phyloP scores from a whole-genome alignment of 2,888 invertebrate species.

The Epirrita christyi region DNA sequence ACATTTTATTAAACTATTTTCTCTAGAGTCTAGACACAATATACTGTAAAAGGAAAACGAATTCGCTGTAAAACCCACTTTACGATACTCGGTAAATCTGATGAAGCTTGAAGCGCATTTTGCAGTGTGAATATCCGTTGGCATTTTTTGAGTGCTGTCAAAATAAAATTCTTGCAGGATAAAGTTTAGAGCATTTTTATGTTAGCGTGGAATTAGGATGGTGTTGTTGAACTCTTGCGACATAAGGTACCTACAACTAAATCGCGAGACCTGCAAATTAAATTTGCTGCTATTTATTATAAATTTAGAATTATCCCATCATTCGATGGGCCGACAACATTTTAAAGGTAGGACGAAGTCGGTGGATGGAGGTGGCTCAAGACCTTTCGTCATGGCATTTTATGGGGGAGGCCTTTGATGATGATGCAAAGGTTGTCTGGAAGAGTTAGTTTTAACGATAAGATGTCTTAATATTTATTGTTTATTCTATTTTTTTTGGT shows the following conservation, averaged over 20 bases:
- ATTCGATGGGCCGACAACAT: too few relatives aligned
- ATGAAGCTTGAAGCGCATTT: constrained; percentile 18
- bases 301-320: too few relatives aligned
- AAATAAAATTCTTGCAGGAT: constrained; percentile 24
- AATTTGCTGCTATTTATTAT: too few relatives aligned
- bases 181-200: constrained; percentile 21
- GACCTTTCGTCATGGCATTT: too few relatives aligned
- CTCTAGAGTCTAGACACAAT: not conserved
- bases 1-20: constrained; percentile 3
- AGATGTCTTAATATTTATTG: too few relatives aligned
- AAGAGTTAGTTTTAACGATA: too few relatives aligned
- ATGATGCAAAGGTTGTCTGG: too few relatives aligned
- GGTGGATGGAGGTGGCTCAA: too few relatives aligned
- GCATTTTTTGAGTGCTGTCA: constrained; percentile 15
- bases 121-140: constrained; percentile 18
- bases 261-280: too few relatives aligned
- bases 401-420: too few relatives aligned
- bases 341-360: too few relatives aligned
- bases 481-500: too few relatives aligned
- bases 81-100: constrained; percentile 11
- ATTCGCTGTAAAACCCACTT: constrained; percentile 4
- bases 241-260: not conserved
- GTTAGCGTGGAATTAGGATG: constrained; percentile 27
- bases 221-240: constrained; percentile 25
- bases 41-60: constrained; percentile 8